Conservation (phyloP, 1,140 invertebrate genomes). For the Chionoecetes opilio region DNA sequence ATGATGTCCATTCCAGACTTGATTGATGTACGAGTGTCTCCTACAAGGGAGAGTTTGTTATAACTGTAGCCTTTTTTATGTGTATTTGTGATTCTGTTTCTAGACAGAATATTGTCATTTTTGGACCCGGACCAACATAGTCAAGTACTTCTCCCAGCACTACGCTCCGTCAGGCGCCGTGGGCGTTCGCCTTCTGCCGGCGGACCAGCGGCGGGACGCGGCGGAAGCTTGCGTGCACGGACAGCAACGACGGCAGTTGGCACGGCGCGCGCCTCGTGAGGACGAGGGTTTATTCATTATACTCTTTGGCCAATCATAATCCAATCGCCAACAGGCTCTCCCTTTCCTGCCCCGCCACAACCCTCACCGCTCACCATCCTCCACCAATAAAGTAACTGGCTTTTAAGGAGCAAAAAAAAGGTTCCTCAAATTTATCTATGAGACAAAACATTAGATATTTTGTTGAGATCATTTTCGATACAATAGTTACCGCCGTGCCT, state of each 20-base stretch:
- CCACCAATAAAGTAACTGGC: too few relatives aligned
- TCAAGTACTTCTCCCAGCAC: conserved; percentile 15
- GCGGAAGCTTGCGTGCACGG: neutral
- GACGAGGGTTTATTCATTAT: neutral
- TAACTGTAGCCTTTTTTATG: conserved; percentile 35
- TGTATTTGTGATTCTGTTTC: conserved; percentile 34
- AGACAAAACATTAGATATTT: neutral
- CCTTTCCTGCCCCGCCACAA: neutral
- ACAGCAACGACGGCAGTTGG: neutral
- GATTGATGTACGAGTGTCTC: conserved; percentile 36
- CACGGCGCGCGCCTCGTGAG: neutral
- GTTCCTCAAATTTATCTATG: neutral
- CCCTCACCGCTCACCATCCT: neutral
- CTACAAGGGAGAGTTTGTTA: conserved; percentile 37
- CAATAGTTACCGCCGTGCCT: neutral
- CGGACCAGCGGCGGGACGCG: neutral
- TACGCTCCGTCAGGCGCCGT: neutral
- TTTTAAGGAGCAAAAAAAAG: too few relatives aligned
- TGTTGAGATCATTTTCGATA: neutral
- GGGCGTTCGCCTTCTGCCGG: neutral
- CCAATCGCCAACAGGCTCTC: neutral
- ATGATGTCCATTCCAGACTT: conserved; percentile 30
- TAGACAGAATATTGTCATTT: conserved; percentile 30
- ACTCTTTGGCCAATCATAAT: neutral
- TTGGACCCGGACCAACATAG: conserved; percentile 33